Evolutionary conservation across 2,888 invertebrate species (phyloP), one percentile per base, ranked within the genome.

Genomic region (Bibio marci): DNA sequence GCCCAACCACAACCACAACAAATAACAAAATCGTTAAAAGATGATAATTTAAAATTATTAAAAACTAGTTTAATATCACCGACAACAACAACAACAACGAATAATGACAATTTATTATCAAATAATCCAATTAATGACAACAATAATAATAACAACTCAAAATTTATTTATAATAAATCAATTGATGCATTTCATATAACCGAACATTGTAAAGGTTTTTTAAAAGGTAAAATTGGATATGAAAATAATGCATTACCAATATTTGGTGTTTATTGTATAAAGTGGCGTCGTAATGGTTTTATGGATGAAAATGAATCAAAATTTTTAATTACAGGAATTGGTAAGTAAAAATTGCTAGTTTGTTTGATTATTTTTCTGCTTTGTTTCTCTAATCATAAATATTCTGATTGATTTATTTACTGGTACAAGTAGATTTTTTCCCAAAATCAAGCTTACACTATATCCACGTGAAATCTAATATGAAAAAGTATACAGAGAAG

Each of bases 271-370:
- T 62, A 58, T 44, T 62, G 61, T 38, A 52, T 62, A 37, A 58
- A 56, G 40, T 62, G 62, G 62, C 53, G 58, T 4, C 53, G 62
- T 1, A 44, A 44, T 4, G 57, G 56, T 11, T 43, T 42, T n/a
- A 54, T 53, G 38, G 55, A 57, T 22, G 59, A 60, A 43, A 59
- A 61, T 41, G 62, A 62, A 45, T 57, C 62, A 11, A 62, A 60
- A 47, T 61, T 62, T 47, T 41, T 58, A 11, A 52, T 62, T 25
- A 50, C 48, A 34, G 59, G 62, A 3, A 41, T 59, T 34, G 45
- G 44, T 44, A 30, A 38, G 34, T 27, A 14, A 13, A 13, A 10
- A 11, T 30, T 12, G 5, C n/a, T n/a, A 7, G 14, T 12, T 11
- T n/a, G 6, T 30, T 30, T 6, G 7, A 30, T 10, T 30, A 5